Percentiles rank a stretch among this genome's conserved stretches.
Evolutionary conservation across 2,797 vertebrate species (phyloP).

Genomic region (Lacerta agilis): DNA sequence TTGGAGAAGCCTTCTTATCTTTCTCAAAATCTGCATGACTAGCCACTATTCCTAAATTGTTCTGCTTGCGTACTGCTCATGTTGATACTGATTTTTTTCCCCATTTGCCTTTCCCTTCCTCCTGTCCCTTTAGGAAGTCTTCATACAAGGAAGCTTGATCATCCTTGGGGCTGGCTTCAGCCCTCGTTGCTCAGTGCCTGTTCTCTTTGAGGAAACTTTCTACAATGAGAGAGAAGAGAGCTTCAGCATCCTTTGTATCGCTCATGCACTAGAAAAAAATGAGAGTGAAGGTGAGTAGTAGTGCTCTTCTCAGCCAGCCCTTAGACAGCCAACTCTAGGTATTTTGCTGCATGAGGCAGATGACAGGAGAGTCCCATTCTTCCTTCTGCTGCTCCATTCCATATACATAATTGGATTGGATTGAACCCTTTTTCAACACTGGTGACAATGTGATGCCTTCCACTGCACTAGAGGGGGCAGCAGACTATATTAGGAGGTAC

Average conservation of each 20-base stretch:
- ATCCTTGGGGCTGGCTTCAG: conserved; percentile 86
- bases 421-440: no score
- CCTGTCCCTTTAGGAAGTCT: conserved; percentile 82
- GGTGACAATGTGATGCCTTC: background rate
- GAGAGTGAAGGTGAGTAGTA: conserved; percentile 74
- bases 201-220: conserved; percentile 98
- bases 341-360: background rate
- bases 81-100: background rate
- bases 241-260: conserved; percentile 92
- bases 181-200: conserved; percentile 79
- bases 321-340: background rate
- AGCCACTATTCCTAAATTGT: background rate
- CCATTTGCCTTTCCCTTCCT: background rate
- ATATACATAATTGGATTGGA: no score
- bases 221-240: conserved; percentile 97
- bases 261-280: conserved; percentile 83
- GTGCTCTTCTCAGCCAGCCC: background rate
- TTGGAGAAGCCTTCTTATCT: background rate
- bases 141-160: conserved; percentile 89
- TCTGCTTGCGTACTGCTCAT: background rate
- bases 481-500: no score
- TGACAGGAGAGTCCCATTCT: background rate
- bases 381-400: no score
- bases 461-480: background rate
- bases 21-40: background rate